These are phyloP conservation scores for Lithophane ornitopus DNA, from an alignment of 2,888 invertebrate genomes.

Conservation along the genomic window DNA sequence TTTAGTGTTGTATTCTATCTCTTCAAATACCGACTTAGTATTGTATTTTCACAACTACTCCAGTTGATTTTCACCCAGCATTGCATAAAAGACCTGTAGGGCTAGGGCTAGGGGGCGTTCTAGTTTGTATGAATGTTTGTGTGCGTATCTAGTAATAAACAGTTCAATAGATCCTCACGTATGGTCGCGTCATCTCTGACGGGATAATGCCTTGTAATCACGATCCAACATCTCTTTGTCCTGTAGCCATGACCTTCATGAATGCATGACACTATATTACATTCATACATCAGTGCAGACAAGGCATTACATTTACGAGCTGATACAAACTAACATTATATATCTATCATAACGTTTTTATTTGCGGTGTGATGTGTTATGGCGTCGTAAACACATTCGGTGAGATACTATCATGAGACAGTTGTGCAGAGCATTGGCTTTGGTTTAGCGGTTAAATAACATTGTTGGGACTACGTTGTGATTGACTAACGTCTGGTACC, in stretches of 20 bases:
- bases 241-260: conserved; percentile 17
- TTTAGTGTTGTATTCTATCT: neutral
- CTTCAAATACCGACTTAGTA: neutral
- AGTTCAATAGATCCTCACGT: neutral
- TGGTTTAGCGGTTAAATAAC: conserved; percentile 7
- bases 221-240: neutral
- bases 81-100: neutral
- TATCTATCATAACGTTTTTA: conserved; percentile 36
- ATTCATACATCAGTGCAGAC: conserved; percentile 1
- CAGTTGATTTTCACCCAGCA: neutral
- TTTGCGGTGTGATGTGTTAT: conserved; percentile 16
- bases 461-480: neutral
- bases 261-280: conserved; percentile 8
- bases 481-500: neutral
- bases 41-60: neutral
- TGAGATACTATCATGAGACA: conserved; percentile 12
- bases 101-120: too few relatives aligned
- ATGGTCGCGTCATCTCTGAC: conserved; percentile 13
- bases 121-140: neutral
- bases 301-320: conserved; percentile 29
- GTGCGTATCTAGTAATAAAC: neutral
- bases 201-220: conserved; percentile 2
- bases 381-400: conserved; percentile 19
- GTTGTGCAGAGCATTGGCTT: conserved; percentile 25
- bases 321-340: conserved; percentile 19